Evolutionary conservation across 2,113 vertebrate genomes (phyloP), one percentile per base, ranked within the genome.

Genomic region (Tapirus terrestris): DNA sequence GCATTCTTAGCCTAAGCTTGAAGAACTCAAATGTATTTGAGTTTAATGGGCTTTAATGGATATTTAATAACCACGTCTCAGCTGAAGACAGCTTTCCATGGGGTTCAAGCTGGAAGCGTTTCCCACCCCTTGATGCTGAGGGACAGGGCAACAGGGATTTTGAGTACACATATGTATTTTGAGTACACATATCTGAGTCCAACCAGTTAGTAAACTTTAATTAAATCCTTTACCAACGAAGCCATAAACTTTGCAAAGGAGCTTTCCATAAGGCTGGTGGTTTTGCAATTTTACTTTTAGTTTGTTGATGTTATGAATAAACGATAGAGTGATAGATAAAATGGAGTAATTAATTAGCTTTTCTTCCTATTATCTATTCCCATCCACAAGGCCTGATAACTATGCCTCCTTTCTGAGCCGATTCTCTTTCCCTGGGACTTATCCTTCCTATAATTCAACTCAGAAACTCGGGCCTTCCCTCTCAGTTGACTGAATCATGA

Each of bases 11-110:
- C 23, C 72, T 68, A 61, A 58, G 31, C 25, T 82, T 91, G 45
- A 87, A 73, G 25, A 53, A 72, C 5, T 70, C 58, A 91, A 89
- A 73, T 20, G 29, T 4, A n/a, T n/a, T n/a, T n/a, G n/a, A n/a
- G n/a, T n/a, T n/a, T n/a, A n/a, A n/a, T n/a, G n/a, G n/a, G 2
- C n/a, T 97, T 97, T 98, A 98, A 94, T 97, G 76, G 17, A 39
- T 56, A 33, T 27, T 18, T 2, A 8, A 51, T 1, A 8, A 31
- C 20, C 9, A 25, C 60, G 12, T 39, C 39, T 88, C 11, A 3
- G 27, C 23, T 31, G n/a, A 56, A 63, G 33, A 6, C 1, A 0
- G 2, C 7, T 31, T n/a, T 12, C 43, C 58, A 7, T 27, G 43
- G 61, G 92, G 6, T 21, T 80, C 7, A 1, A 45, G 33, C n/a